Base-by-base conservation (phyloP, 2,797 vertebrate species). In the Lithobates sylvaticus region DNA sequence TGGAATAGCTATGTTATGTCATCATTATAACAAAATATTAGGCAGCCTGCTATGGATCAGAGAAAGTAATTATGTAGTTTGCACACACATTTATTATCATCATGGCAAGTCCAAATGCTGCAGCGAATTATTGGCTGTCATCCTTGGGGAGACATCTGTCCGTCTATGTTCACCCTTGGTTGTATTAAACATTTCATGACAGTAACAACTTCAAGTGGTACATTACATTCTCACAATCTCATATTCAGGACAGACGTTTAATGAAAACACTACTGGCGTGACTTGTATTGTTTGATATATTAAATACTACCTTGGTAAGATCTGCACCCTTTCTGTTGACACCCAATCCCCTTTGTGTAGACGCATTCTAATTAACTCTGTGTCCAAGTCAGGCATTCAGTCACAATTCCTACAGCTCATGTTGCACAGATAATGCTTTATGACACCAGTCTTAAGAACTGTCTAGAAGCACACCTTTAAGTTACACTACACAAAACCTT, bases 191-290 rank as follows among this genome's bases (percentile, higher is more conserved):
- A 61, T n/a, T 39, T 36, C 36, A 26, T n/a, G 26, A 64, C n/a
- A 47, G 71, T 27, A 34, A 42, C 69, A n/a, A n/a, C n/a, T n/a
- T n/a, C n/a, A 72, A 23, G 27, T 58, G 44, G 78, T 50, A 34
- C 36, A 81, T 81, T 50, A 81, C 50, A 27, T 83, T 83, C 81
- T 77, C 26, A 81, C 50, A 27, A 75, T 83, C 81, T 77, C 26
- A 27, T 44, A 23, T 84, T 69, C 74, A 23, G 23, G 44, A 44
- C 65, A 58, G 32, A 54, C 5, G 27, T 26, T 77, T 13, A 71
- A 76, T 9, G 76, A 69, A 27, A 70, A 76, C 61, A 77, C 42
- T 27, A 12, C 1, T 9, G 36, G 42, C 42, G 34, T 39, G 39
- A 27, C 44, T 58, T 64, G 68, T 36, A 81, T 71, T 26, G 34